Base-by-base conservation (phyloP, 2,888 invertebrate genomes). In the Belgica antarctica region DNA sequence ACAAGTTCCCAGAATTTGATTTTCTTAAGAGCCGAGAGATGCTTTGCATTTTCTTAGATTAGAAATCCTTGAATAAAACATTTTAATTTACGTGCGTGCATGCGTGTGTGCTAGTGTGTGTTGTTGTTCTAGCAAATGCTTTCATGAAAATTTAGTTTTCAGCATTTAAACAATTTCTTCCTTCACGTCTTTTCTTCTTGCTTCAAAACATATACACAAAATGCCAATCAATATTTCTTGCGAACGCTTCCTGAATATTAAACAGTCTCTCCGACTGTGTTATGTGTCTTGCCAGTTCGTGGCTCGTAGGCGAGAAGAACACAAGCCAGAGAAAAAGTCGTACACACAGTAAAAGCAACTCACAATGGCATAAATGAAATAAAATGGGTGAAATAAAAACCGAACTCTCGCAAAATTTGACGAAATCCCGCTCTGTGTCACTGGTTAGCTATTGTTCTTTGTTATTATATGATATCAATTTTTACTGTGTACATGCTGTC, bases 171-270 rank as follows among this genome's bases (percentile, higher is more conserved):
- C 65, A 65, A 27, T 65, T 65, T 65, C 27, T 25, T 47, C 47
- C 28, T 19, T 68, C 68, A 22, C 47, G n/a, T 10, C 24, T 17
- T 27, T 41, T 34, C 34, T 34, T 34, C 34, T 7, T 34, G 41
- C 41, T 34, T 17, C 47, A 66, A 19, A 66, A 31, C 47, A 68
- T 36, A 66, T 22, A 66, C 47, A 68, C 57, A 68, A 68, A 68
- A 68, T 68, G 68, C 68, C 68, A 68, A 68, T 68, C 68, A 68
- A 68, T 68, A 68, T 59, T 59, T 59, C 27, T 28, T 52, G 57
- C 15, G 25, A 68, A 68, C 68, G 68, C 27, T 68, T 68, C 68
- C 47, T 68, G 68, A 52, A 68, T 68, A 68, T 57, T 68, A 68
- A 68, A 59, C 12, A 47, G 52, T 68, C 52, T n/a, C 63, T 25